Evolutionary conservation across 2,113 vertebrate species (phyloP).

Genomic region (Coturnix japonica): DNA sequence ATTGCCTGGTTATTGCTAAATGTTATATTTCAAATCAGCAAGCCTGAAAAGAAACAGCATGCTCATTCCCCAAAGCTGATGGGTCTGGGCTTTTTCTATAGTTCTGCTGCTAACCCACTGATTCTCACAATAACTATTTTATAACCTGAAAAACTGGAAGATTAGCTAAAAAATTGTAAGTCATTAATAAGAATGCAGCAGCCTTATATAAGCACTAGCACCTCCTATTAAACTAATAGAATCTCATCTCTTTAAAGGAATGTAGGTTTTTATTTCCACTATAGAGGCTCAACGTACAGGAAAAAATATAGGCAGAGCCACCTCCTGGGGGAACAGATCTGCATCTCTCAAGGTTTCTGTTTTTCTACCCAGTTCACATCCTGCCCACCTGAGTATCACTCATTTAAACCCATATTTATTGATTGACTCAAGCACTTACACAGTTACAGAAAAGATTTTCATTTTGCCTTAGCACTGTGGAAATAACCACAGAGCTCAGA

Average conservation of each 20-base stretch:
- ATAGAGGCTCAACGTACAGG: neutral
- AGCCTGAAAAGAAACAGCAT: neutral
- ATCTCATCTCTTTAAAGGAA: neutral
- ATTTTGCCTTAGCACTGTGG: neutral
- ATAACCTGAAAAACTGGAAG: neutral
- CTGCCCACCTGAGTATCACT: neutral
- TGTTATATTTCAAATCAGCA: neutral
- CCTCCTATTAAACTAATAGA: neutral
- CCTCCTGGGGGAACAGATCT: neutral
- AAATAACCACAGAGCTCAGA: neutral
- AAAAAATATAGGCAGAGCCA: neutral
- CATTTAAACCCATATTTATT: constrained; percentile 33
- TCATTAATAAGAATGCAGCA: neutral
- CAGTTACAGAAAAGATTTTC: neutral
- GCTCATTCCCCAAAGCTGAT: neutral
- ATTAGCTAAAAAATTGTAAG: neutral
- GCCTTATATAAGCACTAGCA: neutral
- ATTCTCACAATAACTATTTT: neutral
- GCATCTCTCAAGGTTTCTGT: neutral
- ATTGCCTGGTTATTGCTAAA: neutral
- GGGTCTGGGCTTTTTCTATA: neutral
- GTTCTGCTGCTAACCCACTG: neutral
- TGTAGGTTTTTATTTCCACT: neutral
- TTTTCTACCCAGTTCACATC: neutral
- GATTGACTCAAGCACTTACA: neutral